phyloP scores from a whole-genome alignment of 2,888 invertebrate species.

The Hirtodrosophila duncani region DNA sequence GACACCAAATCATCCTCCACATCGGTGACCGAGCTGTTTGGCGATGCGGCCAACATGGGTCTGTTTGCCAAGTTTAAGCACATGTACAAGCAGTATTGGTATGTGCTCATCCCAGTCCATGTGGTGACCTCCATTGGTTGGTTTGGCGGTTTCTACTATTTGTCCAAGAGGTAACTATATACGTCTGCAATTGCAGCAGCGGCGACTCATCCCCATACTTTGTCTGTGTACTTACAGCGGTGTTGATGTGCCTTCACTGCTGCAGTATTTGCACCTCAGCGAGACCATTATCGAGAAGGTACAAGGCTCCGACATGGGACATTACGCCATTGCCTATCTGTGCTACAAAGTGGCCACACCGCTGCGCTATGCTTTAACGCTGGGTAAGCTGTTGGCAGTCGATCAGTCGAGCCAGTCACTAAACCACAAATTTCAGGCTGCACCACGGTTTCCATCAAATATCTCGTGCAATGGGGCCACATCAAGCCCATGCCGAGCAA shows the following conservation, averaged over 20 bases:
- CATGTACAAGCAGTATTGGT: conserved; percentile 98
- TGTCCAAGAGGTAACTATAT: conserved; percentile 85
- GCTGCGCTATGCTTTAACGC: conserved; percentile 92
- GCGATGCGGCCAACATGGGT: conserved; percentile 80
- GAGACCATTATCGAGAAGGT: conserved; percentile 88
- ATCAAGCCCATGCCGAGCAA: conserved; percentile 89
- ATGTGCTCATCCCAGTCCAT: conserved; percentile 96
- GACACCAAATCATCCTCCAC: conserved; percentile 57
- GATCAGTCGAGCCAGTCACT: too few species aligned
- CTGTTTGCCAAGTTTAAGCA: conserved; percentile 90
- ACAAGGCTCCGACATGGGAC: conserved; percentile 89
- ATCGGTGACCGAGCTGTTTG: conserved; percentile 67
- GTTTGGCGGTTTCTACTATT: conserved; percentile 92
- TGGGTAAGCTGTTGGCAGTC: conserved; percentile 82
- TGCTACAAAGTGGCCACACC: conserved; percentile 96
- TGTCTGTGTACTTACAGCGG: conserved; percentile 83
- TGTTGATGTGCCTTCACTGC: conserved; percentile 88
- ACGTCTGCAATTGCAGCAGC: background rate
- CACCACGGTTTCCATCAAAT: conserved; percentile 90
- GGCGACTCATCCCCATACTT: background rate
- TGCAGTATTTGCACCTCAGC: conserved; percentile 88
- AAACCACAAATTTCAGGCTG: conserved; percentile 85
- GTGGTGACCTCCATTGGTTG: conserved; percentile 91
- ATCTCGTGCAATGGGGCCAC: conserved; percentile 87
- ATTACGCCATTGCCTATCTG: conserved; percentile 92